Conservation (phyloP, 53 echinoderm and acorn worm species). For the Stichopus horrens region DNA sequence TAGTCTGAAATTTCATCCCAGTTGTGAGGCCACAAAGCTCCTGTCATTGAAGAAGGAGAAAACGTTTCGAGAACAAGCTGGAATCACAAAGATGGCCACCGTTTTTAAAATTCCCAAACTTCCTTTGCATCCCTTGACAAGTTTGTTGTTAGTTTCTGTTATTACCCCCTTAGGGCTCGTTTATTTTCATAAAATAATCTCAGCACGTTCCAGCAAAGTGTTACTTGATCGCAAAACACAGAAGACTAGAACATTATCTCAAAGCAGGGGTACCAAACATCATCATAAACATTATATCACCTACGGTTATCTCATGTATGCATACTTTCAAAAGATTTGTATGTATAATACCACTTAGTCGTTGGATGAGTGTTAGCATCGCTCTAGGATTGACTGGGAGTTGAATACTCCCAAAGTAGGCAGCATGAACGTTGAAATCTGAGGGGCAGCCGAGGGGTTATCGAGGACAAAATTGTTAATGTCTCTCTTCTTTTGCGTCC, state of each 20-base stretch:
- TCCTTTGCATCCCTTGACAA: slow-evolving; percentile 34
- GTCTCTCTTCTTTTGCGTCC: slow-evolving; percentile 19
- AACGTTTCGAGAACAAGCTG: slow-evolving; percentile 23
- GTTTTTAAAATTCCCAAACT: slow-evolving; percentile 29
- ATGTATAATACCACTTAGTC: slow-evolving; percentile 52
- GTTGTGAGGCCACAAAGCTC: slow-evolving; percentile 38
- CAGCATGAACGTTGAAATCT: slow-evolving; percentile 49
- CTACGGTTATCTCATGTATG: slow-evolving; percentile 44
- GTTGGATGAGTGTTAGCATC: slow-evolving; percentile 24
- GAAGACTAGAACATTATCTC: slow-evolving; percentile 46
- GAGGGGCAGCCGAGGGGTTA: slow-evolving; percentile 42
- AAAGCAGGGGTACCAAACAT: slow-evolving; percentile 37
- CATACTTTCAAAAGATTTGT: slow-evolving; percentile 44
- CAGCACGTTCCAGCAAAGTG: slow-evolving; percentile 49
- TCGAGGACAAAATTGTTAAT: slow-evolving; percentile 46
- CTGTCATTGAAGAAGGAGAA: slow-evolving; percentile 1
- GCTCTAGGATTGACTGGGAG: slow-evolving; percentile 40
- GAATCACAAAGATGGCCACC: slow-evolving; percentile 46
- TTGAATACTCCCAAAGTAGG: slow-evolving; percentile 45
- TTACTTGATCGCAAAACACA: slow-evolving; percentile 52
- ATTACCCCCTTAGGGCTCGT: slow-evolving; percentile 46
- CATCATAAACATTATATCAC: slow-evolving; percentile 37
- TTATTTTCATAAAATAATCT: slow-evolving; percentile 52
- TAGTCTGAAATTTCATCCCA: slow-evolving; percentile 41
- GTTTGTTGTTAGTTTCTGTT: slow-evolving; percentile 42